A percentile compares a stretch with the other conserved stretches of the same genome.
These are phyloP conservation scores for Brachyhypopomus gauderio DNA, from an alignment of 2,113 vertebrate species.

Conservation along the genomic window DNA sequence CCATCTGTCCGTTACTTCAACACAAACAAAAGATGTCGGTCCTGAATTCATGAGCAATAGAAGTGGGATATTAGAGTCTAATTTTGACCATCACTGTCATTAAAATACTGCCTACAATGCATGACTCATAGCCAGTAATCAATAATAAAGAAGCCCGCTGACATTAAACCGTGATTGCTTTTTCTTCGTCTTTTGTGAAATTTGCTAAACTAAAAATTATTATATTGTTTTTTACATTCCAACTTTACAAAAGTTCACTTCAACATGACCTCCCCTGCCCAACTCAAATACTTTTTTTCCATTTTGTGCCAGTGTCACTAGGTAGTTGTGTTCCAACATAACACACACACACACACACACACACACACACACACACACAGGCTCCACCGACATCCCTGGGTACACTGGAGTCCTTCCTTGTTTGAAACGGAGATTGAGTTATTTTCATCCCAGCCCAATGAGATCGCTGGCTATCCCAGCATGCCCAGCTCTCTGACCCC, in stretches of 20 bases:
- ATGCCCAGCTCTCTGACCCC: constrained; percentile 3
- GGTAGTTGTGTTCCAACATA: constrained; percentile 4
- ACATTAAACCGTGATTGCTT: constrained; percentile 57
- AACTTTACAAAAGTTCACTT: constrained; percentile 59
- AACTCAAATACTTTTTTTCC: background rate
- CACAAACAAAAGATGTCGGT: background rate
- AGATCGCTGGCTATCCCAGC: background rate
- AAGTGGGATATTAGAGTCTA: background rate
- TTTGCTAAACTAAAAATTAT: constrained; percentile 59
- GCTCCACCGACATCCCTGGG: no score
- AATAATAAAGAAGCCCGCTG: constrained; percentile 34
- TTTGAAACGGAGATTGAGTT: constrained; percentile 36
- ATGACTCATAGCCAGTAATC: constrained; percentile 19
- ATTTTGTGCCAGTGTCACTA: background rate
- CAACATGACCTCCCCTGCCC: constrained; percentile 52
- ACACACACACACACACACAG: no score
- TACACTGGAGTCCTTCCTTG: constrained; percentile 39
- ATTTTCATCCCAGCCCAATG: constrained; percentile 35
- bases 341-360: background rate
- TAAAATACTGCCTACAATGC: constrained; percentile 5
- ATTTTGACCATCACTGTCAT: constrained; percentile 11
- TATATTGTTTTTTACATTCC: constrained; percentile 64
- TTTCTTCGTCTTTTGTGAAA: constrained; percentile 33
- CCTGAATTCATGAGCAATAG: background rate
- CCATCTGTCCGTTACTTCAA: background rate